phyloP scores from a whole-genome alignment of 2,113 vertebrate species.

The Uria aalge region DNA sequence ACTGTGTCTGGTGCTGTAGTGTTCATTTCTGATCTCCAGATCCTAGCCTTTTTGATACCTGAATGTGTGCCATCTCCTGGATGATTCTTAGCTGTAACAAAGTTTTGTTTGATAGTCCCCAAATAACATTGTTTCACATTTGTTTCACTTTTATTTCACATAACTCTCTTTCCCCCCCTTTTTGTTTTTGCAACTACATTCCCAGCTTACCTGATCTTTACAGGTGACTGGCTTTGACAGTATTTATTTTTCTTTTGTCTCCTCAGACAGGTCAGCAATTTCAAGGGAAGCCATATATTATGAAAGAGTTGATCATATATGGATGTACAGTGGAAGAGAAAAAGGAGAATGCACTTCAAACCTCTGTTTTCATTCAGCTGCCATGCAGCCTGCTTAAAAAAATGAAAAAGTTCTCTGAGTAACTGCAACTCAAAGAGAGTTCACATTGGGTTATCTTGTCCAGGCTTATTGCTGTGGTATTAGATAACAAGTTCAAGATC shows the following conservation, averaged over 20 bases:
- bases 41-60: not conserved
- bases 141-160: not conserved
- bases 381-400: not conserved
- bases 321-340: not conserved
- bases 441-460: not conserved
- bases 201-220: not conserved
- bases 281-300: conserved; percentile 69
- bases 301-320: conserved; percentile 70
- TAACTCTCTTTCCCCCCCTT: not conserved
- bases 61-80: not conserved
- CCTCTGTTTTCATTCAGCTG: not conserved
- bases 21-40: not conserved
- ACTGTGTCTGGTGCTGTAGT: not conserved
- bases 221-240: not conserved
- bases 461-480: not conserved
- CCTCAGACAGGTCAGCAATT: conserved; percentile 62
- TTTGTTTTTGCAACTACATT: not conserved
- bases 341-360: not conserved
- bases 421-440: not conserved
- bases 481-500: not conserved
- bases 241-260: not conserved
- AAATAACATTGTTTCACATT: not conserved
- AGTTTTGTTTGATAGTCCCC: not conserved
- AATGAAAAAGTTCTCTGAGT: not conserved
- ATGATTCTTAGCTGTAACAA: not conserved